Conservation (phyloP, 2,113 vertebrate species). For the Theropithecus gelada region DNA sequence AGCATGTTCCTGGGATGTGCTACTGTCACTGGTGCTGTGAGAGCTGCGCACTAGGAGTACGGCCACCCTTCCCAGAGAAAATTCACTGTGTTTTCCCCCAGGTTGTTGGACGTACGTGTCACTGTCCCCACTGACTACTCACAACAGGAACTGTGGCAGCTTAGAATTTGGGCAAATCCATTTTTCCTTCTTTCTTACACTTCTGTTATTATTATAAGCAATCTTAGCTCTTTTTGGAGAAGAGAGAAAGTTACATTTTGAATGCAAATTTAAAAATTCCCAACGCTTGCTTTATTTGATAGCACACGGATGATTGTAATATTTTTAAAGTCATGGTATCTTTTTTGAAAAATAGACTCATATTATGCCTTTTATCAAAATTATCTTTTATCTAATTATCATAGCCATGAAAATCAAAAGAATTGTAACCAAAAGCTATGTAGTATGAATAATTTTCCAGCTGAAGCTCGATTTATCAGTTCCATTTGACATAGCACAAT, state of each 20-base stretch:
- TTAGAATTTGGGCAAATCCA: background rate
- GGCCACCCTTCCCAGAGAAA: background rate
- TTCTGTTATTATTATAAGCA: background rate
- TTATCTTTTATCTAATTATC: background rate
- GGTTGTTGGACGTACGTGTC: rapidly evolving
- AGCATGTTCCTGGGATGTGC: rapidly evolving
- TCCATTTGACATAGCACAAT: background rate
- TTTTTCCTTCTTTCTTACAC: background rate
- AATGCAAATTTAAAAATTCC: background rate
- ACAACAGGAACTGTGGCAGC: too few relatives aligned
- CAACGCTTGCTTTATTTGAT: background rate
- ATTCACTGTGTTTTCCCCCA: background rate
- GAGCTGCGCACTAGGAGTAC: rapidly evolving
- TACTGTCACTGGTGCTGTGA: rapidly evolving
- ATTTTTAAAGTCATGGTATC: background rate
- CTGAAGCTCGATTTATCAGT: background rate
- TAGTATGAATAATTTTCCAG: background rate
- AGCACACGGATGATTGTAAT: background rate
- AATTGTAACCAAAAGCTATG: background rate
- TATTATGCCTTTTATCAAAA: background rate
- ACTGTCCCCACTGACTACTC: background rate
- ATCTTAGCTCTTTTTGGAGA: background rate
- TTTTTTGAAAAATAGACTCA: background rate
- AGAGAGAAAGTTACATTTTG: too few relatives aligned
- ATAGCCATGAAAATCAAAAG: background rate